These are phyloP conservation scores for Calyptomena viridis DNA, from an alignment of 2,113 vertebrate species.

Conservation along the genomic window DNA sequence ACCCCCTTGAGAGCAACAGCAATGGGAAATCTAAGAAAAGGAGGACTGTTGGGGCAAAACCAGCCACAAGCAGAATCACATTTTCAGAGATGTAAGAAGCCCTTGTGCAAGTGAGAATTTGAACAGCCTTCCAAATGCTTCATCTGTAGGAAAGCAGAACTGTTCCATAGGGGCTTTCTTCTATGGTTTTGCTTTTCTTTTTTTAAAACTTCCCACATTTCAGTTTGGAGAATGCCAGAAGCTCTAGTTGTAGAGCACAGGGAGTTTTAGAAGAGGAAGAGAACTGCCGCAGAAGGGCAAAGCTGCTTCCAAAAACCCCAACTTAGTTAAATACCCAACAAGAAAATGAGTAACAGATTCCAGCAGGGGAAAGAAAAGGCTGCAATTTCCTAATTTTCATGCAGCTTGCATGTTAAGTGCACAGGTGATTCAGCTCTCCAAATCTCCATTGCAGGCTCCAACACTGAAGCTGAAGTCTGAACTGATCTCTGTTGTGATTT, in stretches of 20 bases:
- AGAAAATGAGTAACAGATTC: background rate
- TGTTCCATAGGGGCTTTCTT: background rate
- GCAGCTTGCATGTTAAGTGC: background rate
- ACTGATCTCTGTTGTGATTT: background rate
- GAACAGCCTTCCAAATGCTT: background rate
- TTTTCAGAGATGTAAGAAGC: background rate
- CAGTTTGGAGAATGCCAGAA: background rate
- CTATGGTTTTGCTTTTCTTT: background rate
- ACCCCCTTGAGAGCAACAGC: background rate
- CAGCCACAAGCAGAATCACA: background rate
- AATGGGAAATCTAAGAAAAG: background rate
- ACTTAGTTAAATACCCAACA: background rate
- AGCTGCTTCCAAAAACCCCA: background rate
- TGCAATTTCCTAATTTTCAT: background rate
- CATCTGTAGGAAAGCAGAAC: slow-evolving; percentile 12
- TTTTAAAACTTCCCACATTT: background rate
- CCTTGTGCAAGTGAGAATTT: background rate
- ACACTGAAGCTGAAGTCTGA: background rate
- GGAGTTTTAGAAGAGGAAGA: background rate
- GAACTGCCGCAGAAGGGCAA: background rate
- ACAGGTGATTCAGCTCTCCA: background rate
- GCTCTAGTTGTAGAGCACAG: background rate
- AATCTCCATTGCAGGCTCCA: background rate
- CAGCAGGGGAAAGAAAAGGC: background rate
- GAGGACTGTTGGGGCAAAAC: background rate